Percentiles rank a stretch among this genome's conserved stretches.
These are phyloP conservation scores for Phrynocephalus guinanensis DNA, from an alignment of 2,797 vertebrate species.

Conservation along the genomic window DNA sequence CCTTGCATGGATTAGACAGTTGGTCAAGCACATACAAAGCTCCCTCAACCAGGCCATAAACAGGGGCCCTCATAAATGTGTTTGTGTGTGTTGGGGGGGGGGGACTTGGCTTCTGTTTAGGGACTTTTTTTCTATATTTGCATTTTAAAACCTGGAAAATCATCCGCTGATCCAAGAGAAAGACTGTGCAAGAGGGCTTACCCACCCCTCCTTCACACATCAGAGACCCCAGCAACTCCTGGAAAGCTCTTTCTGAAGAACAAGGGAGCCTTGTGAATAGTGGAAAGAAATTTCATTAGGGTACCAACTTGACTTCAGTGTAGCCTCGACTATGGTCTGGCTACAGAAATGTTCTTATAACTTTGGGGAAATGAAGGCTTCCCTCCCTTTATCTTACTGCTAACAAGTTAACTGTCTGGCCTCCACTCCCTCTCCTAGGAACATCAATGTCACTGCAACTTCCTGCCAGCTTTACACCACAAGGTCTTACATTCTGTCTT, in stretches of 20 bases:
- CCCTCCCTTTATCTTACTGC: conserved; percentile 39
- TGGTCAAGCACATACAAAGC: too few species aligned
- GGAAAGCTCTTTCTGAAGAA: neutral
- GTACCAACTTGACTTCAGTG: neutral
- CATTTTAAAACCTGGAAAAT: neutral
- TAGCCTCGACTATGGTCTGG: neutral
- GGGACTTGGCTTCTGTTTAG: neutral
- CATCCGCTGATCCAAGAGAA: neutral
- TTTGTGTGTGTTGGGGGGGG: too few species aligned
- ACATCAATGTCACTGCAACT: conserved; percentile 60
- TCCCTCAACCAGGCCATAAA: too few species aligned
- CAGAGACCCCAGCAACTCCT: neutral
- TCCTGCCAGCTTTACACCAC: conserved; percentile 61
- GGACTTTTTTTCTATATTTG: neutral
- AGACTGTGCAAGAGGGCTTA: neutral
- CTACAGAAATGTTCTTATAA: neutral
- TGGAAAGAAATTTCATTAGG: neutral
- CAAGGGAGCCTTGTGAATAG: neutral
- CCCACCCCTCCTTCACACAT: neutral
- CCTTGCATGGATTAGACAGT: too few species aligned
- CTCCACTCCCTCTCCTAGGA: conserved; percentile 59
- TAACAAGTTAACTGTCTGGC: conserved; percentile 22
- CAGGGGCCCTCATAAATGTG: too few species aligned
- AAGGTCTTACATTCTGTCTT: neutral
- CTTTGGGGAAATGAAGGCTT: neutral